Evolutionary conservation across 2,113 vertebrate species (phyloP), one percentile per base, ranked within the genome.

Genomic region (Fregetta grallaria): DNA sequence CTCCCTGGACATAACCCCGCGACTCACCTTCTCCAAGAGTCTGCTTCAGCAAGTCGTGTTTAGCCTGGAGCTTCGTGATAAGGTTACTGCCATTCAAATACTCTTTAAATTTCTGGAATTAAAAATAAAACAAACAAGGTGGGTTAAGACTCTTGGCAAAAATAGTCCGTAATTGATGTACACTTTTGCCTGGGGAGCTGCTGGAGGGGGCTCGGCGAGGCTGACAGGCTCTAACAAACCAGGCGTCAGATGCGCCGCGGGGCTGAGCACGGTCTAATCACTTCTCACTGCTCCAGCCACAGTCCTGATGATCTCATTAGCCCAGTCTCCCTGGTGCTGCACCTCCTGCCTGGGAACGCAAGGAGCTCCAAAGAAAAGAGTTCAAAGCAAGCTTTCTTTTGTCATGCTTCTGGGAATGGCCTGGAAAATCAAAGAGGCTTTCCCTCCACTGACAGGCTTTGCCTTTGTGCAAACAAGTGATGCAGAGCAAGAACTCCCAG

Each of bases 11-110:
- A 52, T 13, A 2, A 10, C 21, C 53, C 47, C 13, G 1, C 1
- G 0, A 92, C 99, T 98, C 95, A 99, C 99, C 99, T 99, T 99
- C 99, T 75, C 99, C 99, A 12, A 99, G 97, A 3, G 99, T 99
- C 97, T 99, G 99, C 98, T 99, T 99, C 97, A 99, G 98, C 90
- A 99, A 98, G 97, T 99, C 99, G 2, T 99, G 99, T 96, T 99
- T 99, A 93, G 99, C 99, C 97, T 99, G 99, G 29, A 99, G 98
- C 97, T 99, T 99, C 7, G 99, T 98, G 97, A 99, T 99, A 71
- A 99, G 99, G 96, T 99, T 99, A 94, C 99, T 99, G 96, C 99
- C 99, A 44, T 99, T 99, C 97, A 99, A 98, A 94, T 99, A 99
- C 91, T 99, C 99, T 88, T 99, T 99, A 95, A 99, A 99, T 98